phyloP scores from a whole-genome alignment of 2,113 vertebrate species.

The Rana temporaria region DNA sequence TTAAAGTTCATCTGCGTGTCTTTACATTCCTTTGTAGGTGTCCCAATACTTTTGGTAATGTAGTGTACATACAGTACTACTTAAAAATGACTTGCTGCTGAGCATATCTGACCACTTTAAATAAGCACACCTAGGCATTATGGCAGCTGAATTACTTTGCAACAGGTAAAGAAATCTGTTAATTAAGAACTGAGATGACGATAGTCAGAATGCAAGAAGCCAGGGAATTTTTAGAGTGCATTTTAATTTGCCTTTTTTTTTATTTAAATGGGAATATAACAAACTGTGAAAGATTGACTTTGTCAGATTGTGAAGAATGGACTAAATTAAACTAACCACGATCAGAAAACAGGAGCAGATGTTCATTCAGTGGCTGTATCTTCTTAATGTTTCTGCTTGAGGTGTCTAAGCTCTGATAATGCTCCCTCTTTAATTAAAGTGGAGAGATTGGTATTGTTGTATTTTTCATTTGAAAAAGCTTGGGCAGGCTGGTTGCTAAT shows the following conservation, averaged over 20 bases:
- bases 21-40: too few species aligned
- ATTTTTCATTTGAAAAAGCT: slow-evolving; percentile 52
- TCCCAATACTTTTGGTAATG: too few species aligned
- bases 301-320: slow-evolving; percentile 58
- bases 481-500: slow-evolving; percentile 55
- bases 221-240: slow-evolving; percentile 24
- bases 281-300: slow-evolving; percentile 57
- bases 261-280: slow-evolving; percentile 56
- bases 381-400: slow-evolving; percentile 58
- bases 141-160: slow-evolving; percentile 6
- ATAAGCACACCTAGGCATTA: neutral
- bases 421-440: slow-evolving; percentile 58
- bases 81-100: too few species aligned
- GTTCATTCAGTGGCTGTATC: slow-evolving; percentile 54
- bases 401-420: slow-evolving; percentile 58
- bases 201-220: neutral
- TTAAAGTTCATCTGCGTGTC: too few species aligned
- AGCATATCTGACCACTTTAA: neutral
- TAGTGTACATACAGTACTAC: too few species aligned
- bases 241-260: slow-evolving; percentile 42
- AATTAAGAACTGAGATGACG: slow-evolving; percentile 31
- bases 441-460: slow-evolving; percentile 58
- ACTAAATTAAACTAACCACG: slow-evolving; percentile 57
- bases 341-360: slow-evolving; percentile 58
- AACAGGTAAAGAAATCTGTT: slow-evolving; percentile 23